A percentile compares a stretch with the other conserved stretches of the same genome.
Conservation (phyloP, 2,113 vertebrate species). For the Nycticryphes semicollaris region DNA sequence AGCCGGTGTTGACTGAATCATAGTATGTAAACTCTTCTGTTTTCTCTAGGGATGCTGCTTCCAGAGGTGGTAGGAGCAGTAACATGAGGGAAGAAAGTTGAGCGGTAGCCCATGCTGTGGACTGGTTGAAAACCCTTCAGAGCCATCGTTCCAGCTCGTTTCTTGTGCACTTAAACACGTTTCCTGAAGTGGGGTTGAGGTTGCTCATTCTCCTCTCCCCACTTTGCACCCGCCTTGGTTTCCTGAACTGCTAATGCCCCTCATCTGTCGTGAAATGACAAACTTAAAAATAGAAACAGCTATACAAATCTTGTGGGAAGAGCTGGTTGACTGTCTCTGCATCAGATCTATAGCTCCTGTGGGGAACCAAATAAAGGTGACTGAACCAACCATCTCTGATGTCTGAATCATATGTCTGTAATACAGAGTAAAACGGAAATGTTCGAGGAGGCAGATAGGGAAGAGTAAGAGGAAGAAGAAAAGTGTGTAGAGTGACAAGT, state of each 20-base stretch:
- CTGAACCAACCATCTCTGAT: not conserved
- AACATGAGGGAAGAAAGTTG: not conserved
- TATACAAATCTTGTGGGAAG: not conserved
- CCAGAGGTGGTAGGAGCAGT: not conserved
- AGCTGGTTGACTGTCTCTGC: not conserved
- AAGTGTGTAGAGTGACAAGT: not conserved
- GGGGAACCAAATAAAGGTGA: not conserved
- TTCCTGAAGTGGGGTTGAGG: constrained; percentile 1
- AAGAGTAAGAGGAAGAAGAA: not conserved
- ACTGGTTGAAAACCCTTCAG: not conserved
- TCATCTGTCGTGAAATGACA: not conserved
- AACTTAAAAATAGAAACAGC: not conserved
- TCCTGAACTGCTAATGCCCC: constrained; percentile 1
- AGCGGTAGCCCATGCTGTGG: not conserved
- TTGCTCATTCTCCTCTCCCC: not conserved
- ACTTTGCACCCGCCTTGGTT: not conserved
- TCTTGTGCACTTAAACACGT: not conserved
- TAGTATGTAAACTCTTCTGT: not conserved
- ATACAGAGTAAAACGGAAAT: not conserved
- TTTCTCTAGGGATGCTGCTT: not conserved
- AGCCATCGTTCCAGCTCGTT: not conserved
- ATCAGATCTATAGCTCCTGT: not conserved
- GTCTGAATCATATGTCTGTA: not conserved
- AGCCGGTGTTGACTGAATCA: not conserved
- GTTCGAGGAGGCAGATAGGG: not conserved